A percentile compares a stretch with the other conserved stretches of the same genome.
phyloP scores from a whole-genome alignment of 2,888 invertebrate species.

The Melanchra persicariae region DNA sequence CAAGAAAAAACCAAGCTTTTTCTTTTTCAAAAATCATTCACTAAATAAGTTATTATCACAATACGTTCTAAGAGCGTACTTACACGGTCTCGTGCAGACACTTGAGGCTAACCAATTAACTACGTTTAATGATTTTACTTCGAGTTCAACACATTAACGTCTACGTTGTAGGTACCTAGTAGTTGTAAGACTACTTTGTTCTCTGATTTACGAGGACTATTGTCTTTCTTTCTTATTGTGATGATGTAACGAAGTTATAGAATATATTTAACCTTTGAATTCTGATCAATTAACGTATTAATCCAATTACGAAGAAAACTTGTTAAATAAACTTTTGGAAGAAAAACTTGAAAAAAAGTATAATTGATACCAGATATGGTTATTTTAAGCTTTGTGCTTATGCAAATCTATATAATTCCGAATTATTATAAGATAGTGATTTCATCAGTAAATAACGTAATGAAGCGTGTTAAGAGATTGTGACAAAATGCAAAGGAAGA shows the following conservation, averaged over 20 bases:
- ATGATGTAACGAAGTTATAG: background rate
- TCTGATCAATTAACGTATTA: constrained; percentile 13
- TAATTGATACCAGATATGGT: background rate
- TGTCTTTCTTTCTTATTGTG: constrained; percentile 47
- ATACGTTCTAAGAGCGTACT: background rate
- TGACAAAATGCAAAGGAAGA: constrained; percentile 27
- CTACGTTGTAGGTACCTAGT: background rate
- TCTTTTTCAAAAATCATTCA: background rate
- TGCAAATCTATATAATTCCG: constrained; percentile 1
- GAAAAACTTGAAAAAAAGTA: background rate
- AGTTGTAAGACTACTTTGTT: constrained; percentile 3
- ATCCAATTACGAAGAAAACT: background rate
- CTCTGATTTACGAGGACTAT: constrained; percentile 43
- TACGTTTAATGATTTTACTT: constrained; percentile 29
- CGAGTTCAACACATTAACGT: constrained; percentile 33
- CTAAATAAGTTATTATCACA: background rate
- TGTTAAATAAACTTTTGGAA: background rate
- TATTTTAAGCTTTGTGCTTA: background rate
- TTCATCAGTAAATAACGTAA: constrained; percentile 16
- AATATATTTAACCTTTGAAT: background rate
- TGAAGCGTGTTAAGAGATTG: constrained; percentile 22
- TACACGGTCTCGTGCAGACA: background rate
- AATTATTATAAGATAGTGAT: background rate
- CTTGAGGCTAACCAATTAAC: constrained; percentile 25
- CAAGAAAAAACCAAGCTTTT: background rate